Evolutionary conservation across 1,140 invertebrate genomes (phyloP), one percentile per base, ranked within the genome.

Genomic region (Xylocopa sonorina): DNA sequence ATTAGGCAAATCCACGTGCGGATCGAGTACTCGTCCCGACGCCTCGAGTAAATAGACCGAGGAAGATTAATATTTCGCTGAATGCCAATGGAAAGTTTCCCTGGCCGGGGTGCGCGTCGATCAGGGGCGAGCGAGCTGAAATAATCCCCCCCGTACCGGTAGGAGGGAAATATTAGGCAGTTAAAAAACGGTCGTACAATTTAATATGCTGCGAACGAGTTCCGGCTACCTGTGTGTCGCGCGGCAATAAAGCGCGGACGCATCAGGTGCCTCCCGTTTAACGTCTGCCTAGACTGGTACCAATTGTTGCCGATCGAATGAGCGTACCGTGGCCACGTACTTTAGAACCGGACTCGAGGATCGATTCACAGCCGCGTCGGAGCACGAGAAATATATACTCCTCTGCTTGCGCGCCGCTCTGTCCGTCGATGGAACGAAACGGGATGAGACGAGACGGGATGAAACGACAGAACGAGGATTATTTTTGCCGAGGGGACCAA

Each of bases 131-230:
- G 27, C 74, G 53, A 55, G 24, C 12, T 38, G 48, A 63, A 62
- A 63, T 53, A 51, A 55, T 78, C 58, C 34, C 6, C 48, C 48
- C 29, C 34, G 29, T n/a, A n/a, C 66, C 24, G 53, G 41, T 38
- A 34, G 10, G 29, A 29, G 10, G 32, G 43, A 69, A 71, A 41
- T 77, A 48, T 77, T 79, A 64, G 50, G 43, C 71, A 53, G 58
- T 74, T 74, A 74, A 32, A n/a, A 74, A 73, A 79, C 71, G 58
- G 78, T 80, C 72, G 53, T 50, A 67, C 67, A 80, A 68, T 67
- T 80, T 80, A 60, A 80, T 76, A 80, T 62, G 73, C 73, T 62
- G 74, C 64, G 32, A 81, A 81, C 79, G 64, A 77, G 79, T 81
- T 81, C 38, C 53, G 51, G 10, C 72, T 80, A 76, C 72, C 78